Evolutionary conservation across 2,888 invertebrate species (phyloP), one percentile per base, ranked within the genome.

Genomic region (Caenorhabditis sp.): DNA sequence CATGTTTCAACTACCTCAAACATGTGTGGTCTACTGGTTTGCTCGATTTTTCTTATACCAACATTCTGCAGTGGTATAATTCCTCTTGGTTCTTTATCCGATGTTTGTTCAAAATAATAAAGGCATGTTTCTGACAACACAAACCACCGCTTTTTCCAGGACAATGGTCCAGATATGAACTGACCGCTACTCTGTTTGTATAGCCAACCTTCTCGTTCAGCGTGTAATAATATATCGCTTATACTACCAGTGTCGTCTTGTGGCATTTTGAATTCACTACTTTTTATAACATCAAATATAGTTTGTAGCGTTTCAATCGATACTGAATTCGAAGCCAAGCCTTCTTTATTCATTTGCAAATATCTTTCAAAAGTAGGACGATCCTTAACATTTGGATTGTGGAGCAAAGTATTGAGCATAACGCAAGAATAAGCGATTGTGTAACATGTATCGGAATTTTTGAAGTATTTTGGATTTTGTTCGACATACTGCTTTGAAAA

Each of bases 91-190:
- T 80, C 78, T 53, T 71, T 70, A 49, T 80, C 78, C 12, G 67
- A 71, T 61, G 73, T 72, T 24, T 76, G 77, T 53, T 81, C 82
- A 26, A 82, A 82, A 54, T 82, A 82, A 66, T 81, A 82, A 19
- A 82, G 68, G 50, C 82, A 81, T 27, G 66, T 73, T 23, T 82
- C 82, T 31, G 75, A 71, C 1, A 82, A 58, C 4, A 82, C 77
- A 57, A 82, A 82, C 82, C 82, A 82, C 66, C 82, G 55, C 51
- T 78, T 63, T 57, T 82, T 82, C 82, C 82, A 82, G 10, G 79
- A 69, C n/a, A 82, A 69, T 3, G 82, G 77, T 31, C 79, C 81
- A 0, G 78, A 69, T 55, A 82, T 68, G 49, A 82, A 71, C 24
- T 81, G 79, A 31, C 66, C 74, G 57, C 74, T 78, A 64, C 78